Conservation (phyloP, 2,888 invertebrate genomes). For the Oligia latruncula region DNA sequence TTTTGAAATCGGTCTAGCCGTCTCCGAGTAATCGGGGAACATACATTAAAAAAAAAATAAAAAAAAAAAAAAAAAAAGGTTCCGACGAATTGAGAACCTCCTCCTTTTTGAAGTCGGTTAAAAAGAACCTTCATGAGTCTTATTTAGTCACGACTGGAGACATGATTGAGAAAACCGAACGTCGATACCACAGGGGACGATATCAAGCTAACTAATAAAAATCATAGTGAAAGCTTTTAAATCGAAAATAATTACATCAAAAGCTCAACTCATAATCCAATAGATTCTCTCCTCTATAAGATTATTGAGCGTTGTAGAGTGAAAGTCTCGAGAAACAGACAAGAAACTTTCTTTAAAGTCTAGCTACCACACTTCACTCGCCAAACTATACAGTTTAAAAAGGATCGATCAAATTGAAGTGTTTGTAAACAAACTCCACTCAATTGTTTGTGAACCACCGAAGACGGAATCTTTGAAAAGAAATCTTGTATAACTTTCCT, state of each 20-base stretch:
- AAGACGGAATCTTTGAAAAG: constrained; percentile 7
- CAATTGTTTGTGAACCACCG: not conserved
- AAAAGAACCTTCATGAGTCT: constrained; percentile 33
- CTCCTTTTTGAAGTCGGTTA: too few species aligned
- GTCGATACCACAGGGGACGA: too few species aligned
- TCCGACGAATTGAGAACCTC: too few species aligned
- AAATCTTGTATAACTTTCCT: not conserved
- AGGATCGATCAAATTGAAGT: not conserved
- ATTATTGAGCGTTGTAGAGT: not conserved
- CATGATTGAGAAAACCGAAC: not conserved
- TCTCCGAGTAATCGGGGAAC: too few species aligned
- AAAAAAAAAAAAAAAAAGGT: too few species aligned
- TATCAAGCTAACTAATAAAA: not conserved
- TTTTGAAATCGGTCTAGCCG: too few species aligned
- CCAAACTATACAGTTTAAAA: constrained; percentile 5
- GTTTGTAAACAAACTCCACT: constrained; percentile 8
- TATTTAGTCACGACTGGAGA: not conserved
- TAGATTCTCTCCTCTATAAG: not conserved
- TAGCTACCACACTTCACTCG: not conserved
- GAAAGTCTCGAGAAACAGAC: not conserved
- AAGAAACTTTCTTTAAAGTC: not conserved
- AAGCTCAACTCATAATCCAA: not conserved
- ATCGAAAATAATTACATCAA: not conserved
- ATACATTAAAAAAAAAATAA: too few species aligned
- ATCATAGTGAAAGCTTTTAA: not conserved